phyloP scores from a whole-genome alignment of 2,113 vertebrate genomes.

The Clinocottus analis region DNA sequence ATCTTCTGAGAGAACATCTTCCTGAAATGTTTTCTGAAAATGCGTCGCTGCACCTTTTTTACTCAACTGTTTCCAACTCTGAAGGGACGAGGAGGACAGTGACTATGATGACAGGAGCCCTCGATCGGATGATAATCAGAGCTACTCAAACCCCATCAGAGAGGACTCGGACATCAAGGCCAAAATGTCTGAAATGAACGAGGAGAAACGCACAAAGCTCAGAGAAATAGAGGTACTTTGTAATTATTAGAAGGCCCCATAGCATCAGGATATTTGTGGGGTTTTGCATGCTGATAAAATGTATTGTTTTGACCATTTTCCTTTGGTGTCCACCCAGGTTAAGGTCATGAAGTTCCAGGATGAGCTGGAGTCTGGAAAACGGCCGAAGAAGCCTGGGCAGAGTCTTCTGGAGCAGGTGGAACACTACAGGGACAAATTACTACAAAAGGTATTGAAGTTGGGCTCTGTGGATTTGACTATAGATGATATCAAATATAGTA shows the following conservation, averaged over 20 bases:
- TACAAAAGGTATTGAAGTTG: constrained; percentile 88
- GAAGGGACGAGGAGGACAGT: constrained; percentile 90
- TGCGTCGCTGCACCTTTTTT: too few relatives aligned
- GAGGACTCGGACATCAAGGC: constrained; percentile 90
- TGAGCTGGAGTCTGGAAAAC: constrained; percentile 97
- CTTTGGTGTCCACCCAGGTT: constrained; percentile 82
- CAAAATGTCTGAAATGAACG: constrained; percentile 96
- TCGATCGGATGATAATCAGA: constrained; percentile 89
- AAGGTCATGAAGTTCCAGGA: constrained; percentile 99
- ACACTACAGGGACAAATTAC: constrained; percentile 97
- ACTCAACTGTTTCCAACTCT: constrained; percentile 12
- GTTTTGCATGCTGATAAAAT: not conserved
- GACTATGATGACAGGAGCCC: constrained; percentile 91
- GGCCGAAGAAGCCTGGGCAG: constrained; percentile 95
- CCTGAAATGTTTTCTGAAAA: not conserved
- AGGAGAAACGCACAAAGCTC: constrained; percentile 96
- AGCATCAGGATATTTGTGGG: not conserved
- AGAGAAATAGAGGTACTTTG: constrained; percentile 93
- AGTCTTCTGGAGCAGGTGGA: constrained; percentile 98
- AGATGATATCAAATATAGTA: not conserved
- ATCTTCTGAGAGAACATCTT: too few relatives aligned
- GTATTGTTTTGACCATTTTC: not conserved
- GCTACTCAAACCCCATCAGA: constrained; percentile 90
- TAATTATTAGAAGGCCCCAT: fast-evolving
- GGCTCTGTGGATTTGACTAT: too few relatives aligned